Evolutionary conservation across 1,140 invertebrate species (phyloP).

Genomic region (Aphis gossypii): DNA sequence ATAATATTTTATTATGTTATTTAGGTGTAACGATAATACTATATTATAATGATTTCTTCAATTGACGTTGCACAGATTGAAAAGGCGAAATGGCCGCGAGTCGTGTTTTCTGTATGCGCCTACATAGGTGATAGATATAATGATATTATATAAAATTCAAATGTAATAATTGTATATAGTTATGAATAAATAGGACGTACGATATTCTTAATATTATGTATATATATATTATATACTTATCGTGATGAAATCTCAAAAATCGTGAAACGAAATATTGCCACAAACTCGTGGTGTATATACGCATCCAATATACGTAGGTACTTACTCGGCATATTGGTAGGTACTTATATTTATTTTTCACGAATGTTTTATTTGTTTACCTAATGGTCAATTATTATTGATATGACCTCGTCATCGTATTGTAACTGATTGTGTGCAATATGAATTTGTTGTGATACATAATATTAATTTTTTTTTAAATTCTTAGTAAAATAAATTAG

Average conservation of each 20-base stretch:
- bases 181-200: background rate
- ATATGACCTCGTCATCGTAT: background rate
- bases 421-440: background rate
- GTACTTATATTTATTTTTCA: background rate
- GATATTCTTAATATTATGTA: background rate
- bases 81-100: background rate
- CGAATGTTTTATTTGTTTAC: background rate
- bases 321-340: background rate
- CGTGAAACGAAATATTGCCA: constrained; percentile 5
- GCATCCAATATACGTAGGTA: background rate
- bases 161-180: background rate
- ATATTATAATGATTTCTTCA: background rate
- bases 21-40: background rate
- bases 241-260: constrained; percentile 1
- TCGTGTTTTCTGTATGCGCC: background rate
- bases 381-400: background rate
- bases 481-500: no score
- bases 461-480: background rate
- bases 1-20: background rate
- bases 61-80: background rate
- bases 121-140: no score
- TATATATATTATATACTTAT: background rate
- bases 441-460: background rate
- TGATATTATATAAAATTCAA: background rate
- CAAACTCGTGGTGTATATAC: background rate